Percentiles rank a stretch among this genome's conserved stretches.
Evolutionary conservation across 2,888 invertebrate genomes (phyloP).

Genomic region (Heliothis peltigera): DNA sequence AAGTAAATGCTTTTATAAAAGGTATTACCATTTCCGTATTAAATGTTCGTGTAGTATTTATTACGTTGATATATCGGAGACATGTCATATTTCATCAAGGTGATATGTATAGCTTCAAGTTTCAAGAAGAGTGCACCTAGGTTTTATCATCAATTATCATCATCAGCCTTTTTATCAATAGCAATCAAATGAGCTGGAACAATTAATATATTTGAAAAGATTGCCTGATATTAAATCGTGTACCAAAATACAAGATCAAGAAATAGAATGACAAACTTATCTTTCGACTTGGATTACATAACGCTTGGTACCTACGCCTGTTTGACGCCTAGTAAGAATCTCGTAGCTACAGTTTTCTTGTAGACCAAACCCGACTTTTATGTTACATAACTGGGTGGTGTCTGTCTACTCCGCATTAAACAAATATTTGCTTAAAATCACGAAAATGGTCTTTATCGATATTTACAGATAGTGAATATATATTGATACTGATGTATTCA

Average conservation of each 20-base stretch:
- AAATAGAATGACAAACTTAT: constrained; percentile 1
- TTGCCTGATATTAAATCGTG: too few relatives aligned
- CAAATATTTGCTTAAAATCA: background rate
- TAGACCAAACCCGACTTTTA: constrained; percentile 11
- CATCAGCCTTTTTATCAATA: too few relatives aligned
- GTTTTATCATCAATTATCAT: too few relatives aligned
- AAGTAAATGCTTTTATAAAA: constrained; percentile 44
- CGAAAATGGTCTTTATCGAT: background rate
- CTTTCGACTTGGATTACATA: constrained; percentile 28
- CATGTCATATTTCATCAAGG: too few relatives aligned
- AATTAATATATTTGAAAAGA: too few relatives aligned
- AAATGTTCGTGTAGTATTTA: background rate
- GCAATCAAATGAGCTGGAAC: too few relatives aligned
- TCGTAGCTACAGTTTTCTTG: constrained; percentile 21
- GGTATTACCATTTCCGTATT: constrained; percentile 10
- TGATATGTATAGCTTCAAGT: too few relatives aligned
- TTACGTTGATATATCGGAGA: too few relatives aligned
- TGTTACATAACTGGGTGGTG: constrained; percentile 38
- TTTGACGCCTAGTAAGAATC: constrained; percentile 20
- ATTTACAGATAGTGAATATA: background rate
- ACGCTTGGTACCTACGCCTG: constrained; percentile 14
- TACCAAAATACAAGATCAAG: background rate
- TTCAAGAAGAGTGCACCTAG: too few relatives aligned
- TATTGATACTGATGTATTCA: too few relatives aligned
- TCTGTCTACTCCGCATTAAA: background rate